Conservation (phyloP, 2,888 invertebrate genomes). For the Drosophila rubida region DNA sequence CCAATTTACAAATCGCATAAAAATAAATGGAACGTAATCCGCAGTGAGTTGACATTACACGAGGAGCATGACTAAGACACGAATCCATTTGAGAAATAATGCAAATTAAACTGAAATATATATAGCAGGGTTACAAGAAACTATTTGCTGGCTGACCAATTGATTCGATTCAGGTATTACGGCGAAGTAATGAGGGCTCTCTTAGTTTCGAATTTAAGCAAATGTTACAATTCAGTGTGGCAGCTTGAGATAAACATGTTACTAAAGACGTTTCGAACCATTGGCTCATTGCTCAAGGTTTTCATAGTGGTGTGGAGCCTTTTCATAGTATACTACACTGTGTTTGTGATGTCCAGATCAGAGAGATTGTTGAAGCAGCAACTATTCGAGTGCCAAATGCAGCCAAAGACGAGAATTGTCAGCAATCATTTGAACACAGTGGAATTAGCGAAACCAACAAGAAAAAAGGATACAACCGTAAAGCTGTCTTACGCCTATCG, state of each 20-base stretch:
- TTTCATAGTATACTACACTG: background rate
- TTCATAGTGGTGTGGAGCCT: background rate
- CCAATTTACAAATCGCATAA: conserved; percentile 17
- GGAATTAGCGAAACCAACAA: background rate
- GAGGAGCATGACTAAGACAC: background rate
- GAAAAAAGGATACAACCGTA: background rate
- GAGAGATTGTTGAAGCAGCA: background rate
- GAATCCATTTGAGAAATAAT: too few species aligned
- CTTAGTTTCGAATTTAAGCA: background rate
- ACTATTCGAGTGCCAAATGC: background rate
- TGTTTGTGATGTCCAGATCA: background rate
- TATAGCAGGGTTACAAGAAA: too few species aligned
- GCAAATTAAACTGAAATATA: too few species aligned
- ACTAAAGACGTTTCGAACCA: background rate
- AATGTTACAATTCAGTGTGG: background rate
- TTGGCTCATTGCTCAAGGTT: background rate
- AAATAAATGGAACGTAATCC: conserved; percentile 10
- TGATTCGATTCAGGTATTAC: background rate
- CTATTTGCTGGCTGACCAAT: background rate
- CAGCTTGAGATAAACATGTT: background rate
- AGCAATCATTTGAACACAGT: background rate
- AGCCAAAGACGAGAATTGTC: background rate
- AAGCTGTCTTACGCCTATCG: background rate
- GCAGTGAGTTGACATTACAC: background rate
- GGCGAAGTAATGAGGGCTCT: background rate